A percentile compares a stretch with the other conserved stretches of the same genome.
Conservation (phyloP, 1,140 invertebrate genomes). For the Calephelis virginiensis region DNA sequence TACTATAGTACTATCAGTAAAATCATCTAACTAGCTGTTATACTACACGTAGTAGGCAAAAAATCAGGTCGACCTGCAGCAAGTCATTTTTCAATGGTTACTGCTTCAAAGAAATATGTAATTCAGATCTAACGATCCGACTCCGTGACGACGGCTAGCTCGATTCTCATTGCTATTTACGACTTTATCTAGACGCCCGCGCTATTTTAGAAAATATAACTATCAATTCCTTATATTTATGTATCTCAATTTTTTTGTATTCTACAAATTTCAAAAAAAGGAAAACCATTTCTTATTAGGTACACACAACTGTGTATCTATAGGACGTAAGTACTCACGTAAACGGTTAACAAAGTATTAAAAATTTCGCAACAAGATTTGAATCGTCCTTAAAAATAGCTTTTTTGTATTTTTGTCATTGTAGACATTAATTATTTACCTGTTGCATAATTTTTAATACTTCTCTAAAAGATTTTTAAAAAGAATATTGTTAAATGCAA, state of each 20-base stretch:
- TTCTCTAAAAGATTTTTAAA: no score
- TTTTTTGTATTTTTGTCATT: no score
- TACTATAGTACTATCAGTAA: background rate
- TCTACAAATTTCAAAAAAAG: no score
- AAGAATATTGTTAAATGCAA: no score
- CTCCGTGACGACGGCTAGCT: constrained; percentile 3
- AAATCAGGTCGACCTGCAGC: constrained; percentile 2
- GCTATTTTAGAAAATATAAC: background rate
- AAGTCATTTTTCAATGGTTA: constrained; percentile 14
- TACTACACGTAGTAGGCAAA: constrained; percentile 14
- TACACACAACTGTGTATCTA: no score
- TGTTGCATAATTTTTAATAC: no score
- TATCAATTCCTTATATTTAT: background rate
- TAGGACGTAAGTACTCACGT: no score
- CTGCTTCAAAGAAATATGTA: constrained; percentile 6
- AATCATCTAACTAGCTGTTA: background rate
- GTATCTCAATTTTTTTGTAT: constrained; percentile 16
- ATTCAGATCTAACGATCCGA: constrained; percentile 14
- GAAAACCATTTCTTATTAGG: no score
- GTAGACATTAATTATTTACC: no score
- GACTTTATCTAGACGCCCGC: constrained; percentile 9
- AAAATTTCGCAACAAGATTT: no score
- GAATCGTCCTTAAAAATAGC: no score
- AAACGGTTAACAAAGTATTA: no score
- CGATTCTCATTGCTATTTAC: constrained; percentile 12